Evolutionary conservation across 2,113 vertebrate genomes (phyloP).

Genomic region (Etia nguti): DNA sequence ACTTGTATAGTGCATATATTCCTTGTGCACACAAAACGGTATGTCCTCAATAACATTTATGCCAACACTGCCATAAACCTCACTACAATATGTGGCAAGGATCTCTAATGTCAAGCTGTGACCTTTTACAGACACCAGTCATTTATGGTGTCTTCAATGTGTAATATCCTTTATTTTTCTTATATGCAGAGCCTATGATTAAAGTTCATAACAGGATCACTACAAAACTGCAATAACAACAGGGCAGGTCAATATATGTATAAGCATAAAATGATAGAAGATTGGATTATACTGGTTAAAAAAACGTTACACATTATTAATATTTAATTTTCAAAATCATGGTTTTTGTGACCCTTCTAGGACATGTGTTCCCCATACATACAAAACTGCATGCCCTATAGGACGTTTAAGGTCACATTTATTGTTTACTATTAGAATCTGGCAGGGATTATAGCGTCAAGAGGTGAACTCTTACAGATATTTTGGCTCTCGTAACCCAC

Average conservation of each 20-base stretch:
- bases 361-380: neutral
- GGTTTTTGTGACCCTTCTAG: neutral
- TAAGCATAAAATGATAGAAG: neutral
- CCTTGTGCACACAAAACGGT: neutral
- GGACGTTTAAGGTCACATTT: neutral
- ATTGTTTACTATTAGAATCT: neutral
- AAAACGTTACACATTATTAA: neutral
- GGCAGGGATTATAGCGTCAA: rapidly evolving
- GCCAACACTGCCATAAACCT: neutral
- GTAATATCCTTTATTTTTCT: neutral
- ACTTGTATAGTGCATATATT: neutral
- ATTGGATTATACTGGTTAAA: neutral
- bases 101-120: neutral
- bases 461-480: neutral
- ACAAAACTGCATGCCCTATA: neutral
- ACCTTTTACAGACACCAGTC: neutral
- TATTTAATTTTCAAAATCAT: neutral
- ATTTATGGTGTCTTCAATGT: neutral
- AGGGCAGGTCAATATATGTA: neutral
- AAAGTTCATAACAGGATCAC: rapidly evolving
- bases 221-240: neutral
- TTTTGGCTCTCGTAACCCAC: neutral
- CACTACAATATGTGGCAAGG: neutral
- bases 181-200: neutral
- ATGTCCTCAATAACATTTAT: neutral